A percentile compares a stretch with the other conserved stretches of the same genome.
phyloP scores from a whole-genome alignment of 2,797 vertebrate species.

The Carcharodon carcharias region DNA sequence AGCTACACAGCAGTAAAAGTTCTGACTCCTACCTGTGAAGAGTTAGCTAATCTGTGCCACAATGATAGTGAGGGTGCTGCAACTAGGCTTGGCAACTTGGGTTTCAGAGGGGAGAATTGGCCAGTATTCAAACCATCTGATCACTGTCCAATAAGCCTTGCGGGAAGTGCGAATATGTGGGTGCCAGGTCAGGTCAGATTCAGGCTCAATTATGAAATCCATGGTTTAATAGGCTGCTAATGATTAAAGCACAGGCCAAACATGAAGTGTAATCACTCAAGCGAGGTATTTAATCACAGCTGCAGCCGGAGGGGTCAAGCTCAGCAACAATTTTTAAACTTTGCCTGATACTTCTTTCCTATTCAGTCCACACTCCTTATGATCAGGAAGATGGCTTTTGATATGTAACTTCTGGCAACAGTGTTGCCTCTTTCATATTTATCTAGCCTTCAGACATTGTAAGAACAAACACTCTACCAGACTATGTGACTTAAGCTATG shows the following conservation, averaged over 20 bases:
- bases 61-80: background rate
- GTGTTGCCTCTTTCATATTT: background rate
- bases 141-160: no score
- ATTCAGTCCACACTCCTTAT: background rate
- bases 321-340: background rate
- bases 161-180: background rate
- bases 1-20: background rate
- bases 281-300: background rate
- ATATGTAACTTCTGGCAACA: background rate
- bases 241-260: background rate
- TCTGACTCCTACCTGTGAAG: background rate
- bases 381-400: background rate
- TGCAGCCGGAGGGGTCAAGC: no score
- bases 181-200: background rate
- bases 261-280: background rate
- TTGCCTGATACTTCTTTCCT: background rate
- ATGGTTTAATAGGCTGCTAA: no score
- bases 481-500: background rate
- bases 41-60: no score
- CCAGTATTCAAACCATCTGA: no score
- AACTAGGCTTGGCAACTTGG: background rate
- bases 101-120: background rate
- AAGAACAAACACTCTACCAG: background rate
- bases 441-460: background rate
- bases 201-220: background rate